Evolutionary conservation across 1,140 invertebrate genomes (phyloP).

Genomic region (Megathymus violae): DNA sequence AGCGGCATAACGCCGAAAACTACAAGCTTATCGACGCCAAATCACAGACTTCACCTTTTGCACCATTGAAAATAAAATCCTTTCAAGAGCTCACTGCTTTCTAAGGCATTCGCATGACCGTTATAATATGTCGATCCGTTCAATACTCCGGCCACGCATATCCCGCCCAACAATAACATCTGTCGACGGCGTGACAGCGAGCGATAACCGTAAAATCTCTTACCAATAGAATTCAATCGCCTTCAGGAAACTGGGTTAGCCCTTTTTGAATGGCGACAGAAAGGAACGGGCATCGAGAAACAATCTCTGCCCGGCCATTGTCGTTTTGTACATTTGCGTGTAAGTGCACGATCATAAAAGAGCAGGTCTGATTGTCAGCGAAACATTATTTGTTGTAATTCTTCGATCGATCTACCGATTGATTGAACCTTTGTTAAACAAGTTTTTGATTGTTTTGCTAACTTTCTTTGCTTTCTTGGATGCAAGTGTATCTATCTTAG

Average conservation of each 20-base stretch:
- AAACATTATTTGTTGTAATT: too few relatives aligned
- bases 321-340: neutral
- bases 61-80: neutral
- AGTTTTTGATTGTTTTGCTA: too few relatives aligned
- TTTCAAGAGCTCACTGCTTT: neutral
- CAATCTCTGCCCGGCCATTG: slow-evolving; percentile 16
- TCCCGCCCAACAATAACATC: slow-evolving; percentile 15
- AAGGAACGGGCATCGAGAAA: slow-evolving; percentile 15
- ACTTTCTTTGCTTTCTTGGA: too few relatives aligned
- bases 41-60: too few relatives aligned
- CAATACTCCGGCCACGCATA: too few relatives aligned
- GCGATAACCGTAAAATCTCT: slow-evolving; percentile 35
- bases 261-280: slow-evolving; percentile 23
- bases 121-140: slow-evolving; percentile 7
- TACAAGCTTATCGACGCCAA: too few relatives aligned
- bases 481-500: too few relatives aligned
- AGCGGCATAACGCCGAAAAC: too few relatives aligned
- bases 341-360: too few relatives aligned
- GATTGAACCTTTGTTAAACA: too few relatives aligned
- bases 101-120: slow-evolving; percentile 2
- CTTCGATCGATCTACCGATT: too few relatives aligned
- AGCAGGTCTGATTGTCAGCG: too few relatives aligned
- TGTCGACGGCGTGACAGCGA: slow-evolving; percentile 11
- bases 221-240: slow-evolving; percentile 31
- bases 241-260: slow-evolving; percentile 36